Base-by-base conservation (phyloP, 2,113 vertebrate genomes). In the Edolisoma coerulescens region DNA sequence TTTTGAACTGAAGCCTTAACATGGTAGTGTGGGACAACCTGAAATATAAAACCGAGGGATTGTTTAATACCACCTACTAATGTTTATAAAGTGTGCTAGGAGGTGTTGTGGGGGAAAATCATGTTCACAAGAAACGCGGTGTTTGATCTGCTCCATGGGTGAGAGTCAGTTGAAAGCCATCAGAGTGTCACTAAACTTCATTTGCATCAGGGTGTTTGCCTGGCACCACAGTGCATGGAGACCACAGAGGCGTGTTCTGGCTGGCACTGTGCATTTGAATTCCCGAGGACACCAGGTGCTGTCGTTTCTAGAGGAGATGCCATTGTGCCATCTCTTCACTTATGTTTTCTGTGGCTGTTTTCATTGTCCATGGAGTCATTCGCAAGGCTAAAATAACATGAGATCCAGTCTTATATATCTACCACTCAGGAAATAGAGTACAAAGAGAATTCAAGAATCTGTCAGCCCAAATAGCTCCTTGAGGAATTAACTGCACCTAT, bases 321-420 rank as follows among this genome's bases (percentile, higher is more conserved):
- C 32, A 11, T 56, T 64, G 60, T 2, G 9, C 71, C 41, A 18
- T 52, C 60, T 86, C 82, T 86, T 65, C 10, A 14, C 77, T 89
- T 93, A 15, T 32, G 26, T 86, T 86, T 95, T 83, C 73, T 84
- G 35, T 56, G 45, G 6, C 33, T 59, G 13, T 81, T 92, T 71
- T 86, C 44, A 3, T 91, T 90, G 70, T 82, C 77, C 69, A 5
- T 61, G 18, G n/a, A 84, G 65, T 82, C 54, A 81, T 77, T 95
- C 82, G 78, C 35, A 35, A 75, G 73, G 53, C 65, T 77, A 86
- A 96, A 96, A 78, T 67, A 91, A 50, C 59, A 37, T 30, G 42
- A 89, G 74, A 81, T 81, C 64, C 67, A 45, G 49, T 91, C 71
- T 78, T 79, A 54, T 1, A 4, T 47, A 52, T 50, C 44, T 56